Evolutionary conservation across 2,797 vertebrate species (phyloP).

Genomic region (Decapterus maruadsi): DNA sequence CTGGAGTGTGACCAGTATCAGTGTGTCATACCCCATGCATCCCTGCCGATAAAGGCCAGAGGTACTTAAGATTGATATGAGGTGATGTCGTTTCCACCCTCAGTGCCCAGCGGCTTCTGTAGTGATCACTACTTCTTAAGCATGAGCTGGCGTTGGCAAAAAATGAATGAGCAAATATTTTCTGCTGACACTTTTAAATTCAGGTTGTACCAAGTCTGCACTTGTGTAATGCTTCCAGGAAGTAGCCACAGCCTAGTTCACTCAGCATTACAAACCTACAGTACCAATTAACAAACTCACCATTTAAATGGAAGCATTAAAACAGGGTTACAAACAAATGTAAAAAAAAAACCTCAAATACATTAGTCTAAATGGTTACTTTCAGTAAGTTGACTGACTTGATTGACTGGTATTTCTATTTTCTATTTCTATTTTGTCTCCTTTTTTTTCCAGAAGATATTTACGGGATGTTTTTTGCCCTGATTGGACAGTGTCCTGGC

Average conservation of each 20-base stretch:
- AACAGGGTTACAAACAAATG: background rate
- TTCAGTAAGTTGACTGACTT: background rate
- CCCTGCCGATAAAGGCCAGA: conserved; percentile 65
- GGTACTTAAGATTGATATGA: conserved; percentile 50
- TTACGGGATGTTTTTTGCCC: too few species aligned
- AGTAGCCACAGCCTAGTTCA: background rate
- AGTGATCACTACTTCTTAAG: conserved; percentile 1
- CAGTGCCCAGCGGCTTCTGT: conserved; percentile 15
- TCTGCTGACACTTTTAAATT: background rate
- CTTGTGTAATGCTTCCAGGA: background rate
- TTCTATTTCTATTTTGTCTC: too few species aligned
- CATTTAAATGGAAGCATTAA: too few species aligned
- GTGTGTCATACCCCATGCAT: conserved; percentile 68
- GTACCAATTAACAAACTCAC: background rate
- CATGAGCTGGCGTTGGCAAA: background rate
- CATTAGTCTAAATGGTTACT: background rate
- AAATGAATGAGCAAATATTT: background rate
- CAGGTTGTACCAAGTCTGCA: background rate
- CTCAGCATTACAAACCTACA: background rate
- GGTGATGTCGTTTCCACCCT: conserved; percentile 6
- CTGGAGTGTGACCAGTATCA: conserved; percentile 66
- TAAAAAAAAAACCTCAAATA: too few species aligned
- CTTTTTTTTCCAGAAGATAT: too few species aligned
- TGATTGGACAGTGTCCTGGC: too few species aligned
- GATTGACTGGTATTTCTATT: too few species aligned